phyloP scores from a whole-genome alignment of 2,888 invertebrate genomes.

The Emesis russula region DNA sequence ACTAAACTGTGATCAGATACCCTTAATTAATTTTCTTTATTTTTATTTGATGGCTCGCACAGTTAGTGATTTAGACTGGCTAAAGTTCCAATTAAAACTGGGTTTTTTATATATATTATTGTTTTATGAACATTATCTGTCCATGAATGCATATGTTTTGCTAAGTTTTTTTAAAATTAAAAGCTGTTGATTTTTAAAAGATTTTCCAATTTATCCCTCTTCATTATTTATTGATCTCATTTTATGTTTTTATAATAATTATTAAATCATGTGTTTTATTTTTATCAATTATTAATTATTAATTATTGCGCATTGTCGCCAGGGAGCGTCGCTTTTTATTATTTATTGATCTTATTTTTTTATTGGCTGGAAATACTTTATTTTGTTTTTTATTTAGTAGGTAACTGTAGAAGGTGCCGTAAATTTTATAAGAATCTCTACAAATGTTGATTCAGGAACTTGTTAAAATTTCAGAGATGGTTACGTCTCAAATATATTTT shows the following conservation, averaged over 20 bases:
- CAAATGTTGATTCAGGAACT: not conserved
- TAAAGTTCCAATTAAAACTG: not conserved
- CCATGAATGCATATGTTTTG: not conserved
- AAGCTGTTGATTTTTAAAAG: not conserved
- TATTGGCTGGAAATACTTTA: not conserved
- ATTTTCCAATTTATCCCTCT: conserved; percentile 2
- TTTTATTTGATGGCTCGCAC: conserved; percentile 8
- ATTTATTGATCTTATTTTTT: no score
- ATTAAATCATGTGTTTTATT: no score
- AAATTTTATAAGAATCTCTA: no score
- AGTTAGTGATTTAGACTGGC: not conserved
- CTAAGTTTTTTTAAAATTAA: not conserved
- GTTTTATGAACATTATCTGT: not conserved
- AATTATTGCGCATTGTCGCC: not conserved
- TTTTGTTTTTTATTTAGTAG: not conserved
- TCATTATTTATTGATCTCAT: not conserved
- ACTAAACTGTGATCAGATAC: conserved; percentile 3
- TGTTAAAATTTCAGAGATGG: not conserved
- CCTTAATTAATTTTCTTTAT: conserved; percentile 9
- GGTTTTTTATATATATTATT: conserved; percentile 3
- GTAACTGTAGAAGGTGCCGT: not conserved
- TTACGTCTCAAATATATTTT: conserved; percentile 1
- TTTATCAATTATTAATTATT: no score
- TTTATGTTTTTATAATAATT: no score
- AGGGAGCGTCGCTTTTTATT: not conserved